phyloP scores from a whole-genome alignment of 2,888 invertebrate species.

The Oithona nana region DNA sequence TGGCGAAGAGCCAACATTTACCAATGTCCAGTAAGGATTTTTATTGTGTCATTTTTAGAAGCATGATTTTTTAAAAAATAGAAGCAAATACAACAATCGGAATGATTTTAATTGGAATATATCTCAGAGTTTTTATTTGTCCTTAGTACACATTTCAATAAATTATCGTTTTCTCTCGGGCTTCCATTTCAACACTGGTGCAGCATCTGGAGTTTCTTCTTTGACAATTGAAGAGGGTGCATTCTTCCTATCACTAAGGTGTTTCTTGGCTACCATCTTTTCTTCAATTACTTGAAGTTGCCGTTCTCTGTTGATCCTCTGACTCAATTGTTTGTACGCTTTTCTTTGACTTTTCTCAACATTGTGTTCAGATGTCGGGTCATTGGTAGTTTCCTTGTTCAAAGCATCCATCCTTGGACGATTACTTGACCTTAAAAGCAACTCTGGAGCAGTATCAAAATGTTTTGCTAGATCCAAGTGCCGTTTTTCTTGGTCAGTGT shows the following conservation, averaged over 20 bases:
- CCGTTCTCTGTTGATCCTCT: conserved; percentile 53
- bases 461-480: conserved; percentile 41
- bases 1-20: conserved; percentile 3
- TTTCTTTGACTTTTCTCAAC: no score
- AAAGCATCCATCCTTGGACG: conserved; percentile 39
- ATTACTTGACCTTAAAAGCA: conserved; percentile 48
- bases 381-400: no score
- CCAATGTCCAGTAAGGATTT: no score
- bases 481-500: conserved; percentile 37
- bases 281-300: conserved; percentile 53
- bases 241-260: conserved; percentile 35
- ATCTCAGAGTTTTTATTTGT: no score
- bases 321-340: conserved; percentile 48
- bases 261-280: conserved; percentile 50
- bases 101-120: not conserved
- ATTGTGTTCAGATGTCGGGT: no score
- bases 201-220: conserved; percentile 41
- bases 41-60: no score
- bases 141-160: not conserved
- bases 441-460: conserved; percentile 50
- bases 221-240: conserved; percentile 39
- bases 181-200: conserved; percentile 59
- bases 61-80: not conserved
- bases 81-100: not conserved
- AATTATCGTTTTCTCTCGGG: conserved; percentile 56